A percentile compares a stretch with the other conserved stretches of the same genome.
Conservation (phyloP, 2,113 vertebrate genomes). For the Apus apus region DNA sequence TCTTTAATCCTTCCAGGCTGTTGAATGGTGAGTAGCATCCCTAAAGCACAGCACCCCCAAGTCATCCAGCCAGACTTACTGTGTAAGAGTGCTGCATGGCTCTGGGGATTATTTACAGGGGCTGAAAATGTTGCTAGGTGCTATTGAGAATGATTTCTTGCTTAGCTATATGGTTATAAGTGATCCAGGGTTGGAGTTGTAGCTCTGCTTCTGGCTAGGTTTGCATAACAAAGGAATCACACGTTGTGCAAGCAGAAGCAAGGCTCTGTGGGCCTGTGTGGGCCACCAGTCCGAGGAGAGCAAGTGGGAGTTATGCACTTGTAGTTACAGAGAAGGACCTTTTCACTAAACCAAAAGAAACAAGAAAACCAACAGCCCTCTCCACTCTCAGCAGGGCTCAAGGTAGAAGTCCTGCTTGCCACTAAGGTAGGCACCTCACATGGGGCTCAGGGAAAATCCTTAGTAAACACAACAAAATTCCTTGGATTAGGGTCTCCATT, state of each 20-base stretch:
- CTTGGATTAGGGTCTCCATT: not conserved
- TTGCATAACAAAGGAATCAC: slow-evolving; percentile 1
- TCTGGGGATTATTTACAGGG: not conserved
- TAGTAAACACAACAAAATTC: not conserved
- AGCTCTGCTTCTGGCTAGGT: not conserved
- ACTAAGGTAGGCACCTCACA: not conserved
- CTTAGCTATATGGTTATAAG: not conserved
- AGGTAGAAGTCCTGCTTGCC: not conserved
- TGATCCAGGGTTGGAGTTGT: not conserved
- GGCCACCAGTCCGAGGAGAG: not conserved
- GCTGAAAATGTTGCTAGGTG: not conserved
- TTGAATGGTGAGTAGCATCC: not conserved
- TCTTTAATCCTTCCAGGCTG: not conserved
- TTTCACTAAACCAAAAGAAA: not conserved
- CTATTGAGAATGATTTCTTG: not conserved
- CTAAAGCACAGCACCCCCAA: not conserved
- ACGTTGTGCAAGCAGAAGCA: not conserved
- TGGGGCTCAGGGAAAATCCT: not conserved
- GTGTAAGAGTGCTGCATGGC: not conserved
- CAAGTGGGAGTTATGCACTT: not conserved
- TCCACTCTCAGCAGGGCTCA: not conserved
- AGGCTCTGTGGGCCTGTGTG: not conserved
- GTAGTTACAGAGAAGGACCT: not conserved
- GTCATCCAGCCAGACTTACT: not conserved
- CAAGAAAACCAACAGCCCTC: not conserved